Evolutionary conservation across 2,888 invertebrate genomes (phyloP).

Genomic region (Synanthedon vespiformis): DNA sequence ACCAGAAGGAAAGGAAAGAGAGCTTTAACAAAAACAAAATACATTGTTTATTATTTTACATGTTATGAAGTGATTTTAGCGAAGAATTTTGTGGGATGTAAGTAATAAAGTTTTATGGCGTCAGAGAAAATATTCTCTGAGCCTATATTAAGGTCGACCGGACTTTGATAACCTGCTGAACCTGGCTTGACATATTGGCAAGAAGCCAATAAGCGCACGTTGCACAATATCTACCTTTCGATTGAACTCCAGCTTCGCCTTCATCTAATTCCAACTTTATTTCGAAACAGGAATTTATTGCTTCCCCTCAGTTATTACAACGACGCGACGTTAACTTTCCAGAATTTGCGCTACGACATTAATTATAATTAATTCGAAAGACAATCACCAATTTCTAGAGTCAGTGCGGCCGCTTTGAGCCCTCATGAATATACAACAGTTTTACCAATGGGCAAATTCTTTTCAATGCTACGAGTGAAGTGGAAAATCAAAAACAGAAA

Average conservation of each 20-base stretch:
- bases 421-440: slow-evolving; percentile 47
- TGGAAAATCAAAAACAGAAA: too few relatives aligned
- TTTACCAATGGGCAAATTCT: slow-evolving; percentile 8
- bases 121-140: slow-evolving; percentile 38
- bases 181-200: slow-evolving; percentile 38
- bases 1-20: too few relatives aligned
- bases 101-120: slow-evolving; percentile 50
- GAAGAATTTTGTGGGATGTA: slow-evolving; percentile 36
- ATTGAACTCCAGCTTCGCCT: background rate
- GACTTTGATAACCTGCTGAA: slow-evolving; percentile 55
- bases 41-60: slow-evolving; percentile 25
- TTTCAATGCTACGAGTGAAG: too few relatives aligned
- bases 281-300: background rate
- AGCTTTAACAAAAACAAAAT: too few relatives aligned
- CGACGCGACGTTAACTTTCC: background rate
- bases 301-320: background rate
- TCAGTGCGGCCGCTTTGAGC: slow-evolving; percentile 16
- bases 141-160: slow-evolving; percentile 46
- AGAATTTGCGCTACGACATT: background rate
- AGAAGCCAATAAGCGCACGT: slow-evolving; percentile 22
- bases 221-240: background rate
- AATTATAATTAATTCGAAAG: slow-evolving; percentile 23
- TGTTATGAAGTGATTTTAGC: slow-evolving; percentile 42
- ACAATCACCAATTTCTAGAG: slow-evolving; percentile 34
- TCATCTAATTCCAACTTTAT: slow-evolving; percentile 1